Evolutionary conservation across 2,113 vertebrate genomes (phyloP).

Genomic region (Mola mola): DNA sequence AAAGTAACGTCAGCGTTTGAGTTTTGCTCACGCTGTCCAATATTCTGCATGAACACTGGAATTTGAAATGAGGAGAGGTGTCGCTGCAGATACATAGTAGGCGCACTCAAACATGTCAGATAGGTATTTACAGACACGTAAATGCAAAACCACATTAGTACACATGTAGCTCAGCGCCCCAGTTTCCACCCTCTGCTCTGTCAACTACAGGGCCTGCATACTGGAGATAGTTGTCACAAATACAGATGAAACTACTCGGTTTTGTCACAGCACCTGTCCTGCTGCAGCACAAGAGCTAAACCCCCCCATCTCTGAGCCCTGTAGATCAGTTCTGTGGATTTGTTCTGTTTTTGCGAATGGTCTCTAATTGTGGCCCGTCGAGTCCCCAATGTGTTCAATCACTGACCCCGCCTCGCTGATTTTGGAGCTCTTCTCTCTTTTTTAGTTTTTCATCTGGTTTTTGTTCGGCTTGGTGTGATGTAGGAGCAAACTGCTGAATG

Average conservation of each 20-base stretch:
- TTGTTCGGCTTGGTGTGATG: slow-evolving; percentile 9
- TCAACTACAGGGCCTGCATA: slow-evolving; percentile 40
- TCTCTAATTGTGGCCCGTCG: slow-evolving; percentile 7
- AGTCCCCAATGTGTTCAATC: background rate
- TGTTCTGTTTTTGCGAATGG: background rate
- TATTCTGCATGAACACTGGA: too few relatives aligned
- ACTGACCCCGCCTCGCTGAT: slow-evolving; percentile 5
- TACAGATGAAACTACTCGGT: slow-evolving; percentile 38
- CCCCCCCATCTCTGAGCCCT: slow-evolving; percentile 19
- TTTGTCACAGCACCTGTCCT: slow-evolving; percentile 51
- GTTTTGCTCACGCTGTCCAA: background rate
- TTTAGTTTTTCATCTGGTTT: slow-evolving; percentile 5
- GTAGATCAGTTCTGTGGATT: slow-evolving; percentile 24
- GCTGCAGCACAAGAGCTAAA: slow-evolving; percentile 34
- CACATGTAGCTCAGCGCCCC: slow-evolving; percentile 48
- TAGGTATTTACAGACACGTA: slow-evolving; percentile 19
- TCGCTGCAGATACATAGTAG: slow-evolving; percentile 5
- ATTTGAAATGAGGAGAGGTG: slow-evolving; percentile 16
- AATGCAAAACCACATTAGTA: slow-evolving; percentile 49
- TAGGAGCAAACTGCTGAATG: slow-evolving; percentile 33
- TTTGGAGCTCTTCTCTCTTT: background rate
- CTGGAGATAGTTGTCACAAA: slow-evolving; percentile 47
- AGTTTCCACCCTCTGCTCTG: slow-evolving; percentile 54
- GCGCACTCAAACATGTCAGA: slow-evolving; percentile 4
- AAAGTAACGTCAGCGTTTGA: background rate